Base-by-base conservation (phyloP, 2,888 invertebrate genomes). In the Macrophya alboannulata region DNA sequence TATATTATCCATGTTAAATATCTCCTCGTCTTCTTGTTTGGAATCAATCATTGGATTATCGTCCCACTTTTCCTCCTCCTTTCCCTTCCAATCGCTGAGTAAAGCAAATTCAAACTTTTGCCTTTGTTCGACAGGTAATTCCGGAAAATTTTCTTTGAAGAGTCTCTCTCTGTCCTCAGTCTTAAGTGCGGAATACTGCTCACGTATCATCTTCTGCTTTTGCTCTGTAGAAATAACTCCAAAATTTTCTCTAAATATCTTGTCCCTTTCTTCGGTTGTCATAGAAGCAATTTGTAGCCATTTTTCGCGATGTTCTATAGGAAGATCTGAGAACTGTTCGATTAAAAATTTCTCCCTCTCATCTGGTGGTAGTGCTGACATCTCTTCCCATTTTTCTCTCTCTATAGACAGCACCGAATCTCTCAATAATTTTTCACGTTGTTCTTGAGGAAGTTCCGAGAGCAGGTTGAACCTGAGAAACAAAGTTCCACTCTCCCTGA, bases 1-100 rank as follows among this genome's bases (percentile, higher is more conserved):
- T 37, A 96, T 93, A 84, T 95, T 96, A 86, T 95, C 95, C 96
- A 96, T 96, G 90, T 96, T 95, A 90, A 96, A 96, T 86, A 96
- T 95, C 48, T 96, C 96, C 81, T 96, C 96, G 85, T 95, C 94
- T 85, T 95, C 95, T 31, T 89, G 88, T 83, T 89, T 88, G 25
- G 85, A 84, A 31, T 31, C 76, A 6, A 68, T 68, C 68, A 72
- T 88, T 87, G 91, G 90, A 87, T 92, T 92, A 81, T 91, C 91
- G 84, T 90, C 89, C 91, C 94, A 94, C 86, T 93, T 90, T 86
- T 90, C 88, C 25, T 90, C 90, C 31, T 91, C 92, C 17, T 90
- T 91, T 65, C 93, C 94, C 87, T 95, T 94, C 91, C 95, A 93
- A 89, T 95, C 95, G 88, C 94, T 95, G 86, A 95, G 79, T 74